Conservation (phyloP, 35 echinoderm and acorn worm species). For the Hemicentrotus pulcherrimus region DNA sequence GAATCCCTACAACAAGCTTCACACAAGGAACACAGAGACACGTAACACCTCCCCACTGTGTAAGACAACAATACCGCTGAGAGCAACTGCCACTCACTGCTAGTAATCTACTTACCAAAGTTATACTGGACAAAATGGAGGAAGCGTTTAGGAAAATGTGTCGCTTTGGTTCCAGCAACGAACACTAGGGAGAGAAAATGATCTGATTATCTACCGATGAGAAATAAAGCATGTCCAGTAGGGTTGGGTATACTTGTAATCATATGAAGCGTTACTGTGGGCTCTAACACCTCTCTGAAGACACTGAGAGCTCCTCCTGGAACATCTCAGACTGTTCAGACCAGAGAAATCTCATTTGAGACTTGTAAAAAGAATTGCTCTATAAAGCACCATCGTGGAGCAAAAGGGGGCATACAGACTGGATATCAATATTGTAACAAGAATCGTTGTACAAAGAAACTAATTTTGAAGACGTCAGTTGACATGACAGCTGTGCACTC, state of each 20-base stretch:
- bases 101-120: background rate
- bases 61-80: background rate
- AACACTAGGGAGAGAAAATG: background rate
- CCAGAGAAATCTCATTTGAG: no score
- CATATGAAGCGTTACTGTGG: background rate
- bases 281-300: background rate
- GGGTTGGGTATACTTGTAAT: background rate
- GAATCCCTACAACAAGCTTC: background rate
- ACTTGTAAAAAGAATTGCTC: no score
- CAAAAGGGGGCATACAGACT: no score
- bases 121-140: background rate
- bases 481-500: no score
- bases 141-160: background rate
- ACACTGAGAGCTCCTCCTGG: background rate
- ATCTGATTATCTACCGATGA: slow-evolving; percentile 2
- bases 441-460: no score
- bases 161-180: background rate
- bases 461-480: no score
- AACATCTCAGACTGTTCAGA: background rate
- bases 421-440: no score
- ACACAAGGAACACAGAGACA: background rate
- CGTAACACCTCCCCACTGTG: background rate
- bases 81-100: background rate
- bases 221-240: background rate
- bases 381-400: no score